phyloP scores from a whole-genome alignment of 2,888 invertebrate species.

The Tetrapedia diversipes region DNA sequence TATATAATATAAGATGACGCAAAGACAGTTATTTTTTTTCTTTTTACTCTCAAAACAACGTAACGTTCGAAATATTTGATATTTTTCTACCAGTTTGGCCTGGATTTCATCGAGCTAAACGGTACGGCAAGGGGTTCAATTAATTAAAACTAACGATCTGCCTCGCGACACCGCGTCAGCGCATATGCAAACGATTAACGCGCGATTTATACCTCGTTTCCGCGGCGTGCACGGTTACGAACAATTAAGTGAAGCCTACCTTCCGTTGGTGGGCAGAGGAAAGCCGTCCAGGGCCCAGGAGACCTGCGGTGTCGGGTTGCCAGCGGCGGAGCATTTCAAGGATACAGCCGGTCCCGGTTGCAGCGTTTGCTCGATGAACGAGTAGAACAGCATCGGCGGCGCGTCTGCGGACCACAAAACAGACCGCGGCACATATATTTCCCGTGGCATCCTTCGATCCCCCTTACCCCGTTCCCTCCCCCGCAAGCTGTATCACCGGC shows the following conservation, averaged over 20 bases:
- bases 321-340: slow-evolving; percentile 89
- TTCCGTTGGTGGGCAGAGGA: slow-evolving; percentile 86
- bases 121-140: too few relatives aligned
- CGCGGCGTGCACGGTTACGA: not conserved
- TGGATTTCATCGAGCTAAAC: too few relatives aligned
- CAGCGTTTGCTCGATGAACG: slow-evolving; percentile 90
- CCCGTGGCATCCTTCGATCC: slow-evolving; percentile 6
- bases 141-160: too few relatives aligned
- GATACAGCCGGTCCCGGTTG: slow-evolving; percentile 91
- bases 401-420: slow-evolving; percentile 85
- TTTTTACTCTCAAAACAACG: too few relatives aligned
- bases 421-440: slow-evolving; percentile 5
- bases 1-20: too few relatives aligned
- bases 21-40: too few relatives aligned
- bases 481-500: not conserved
- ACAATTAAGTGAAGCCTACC: slow-evolving; percentile 74
- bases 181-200: not conserved
- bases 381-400: slow-evolving; percentile 89
- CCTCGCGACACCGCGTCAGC: too few relatives aligned
- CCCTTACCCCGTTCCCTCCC: not conserved
- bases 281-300: slow-evolving; percentile 90
- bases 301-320: slow-evolving; percentile 91
- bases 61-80: too few relatives aligned
- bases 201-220: not conserved
- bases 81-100: too few relatives aligned